phyloP scores from a whole-genome alignment of 2,113 vertebrate species.

The Chionomys nivalis region DNA sequence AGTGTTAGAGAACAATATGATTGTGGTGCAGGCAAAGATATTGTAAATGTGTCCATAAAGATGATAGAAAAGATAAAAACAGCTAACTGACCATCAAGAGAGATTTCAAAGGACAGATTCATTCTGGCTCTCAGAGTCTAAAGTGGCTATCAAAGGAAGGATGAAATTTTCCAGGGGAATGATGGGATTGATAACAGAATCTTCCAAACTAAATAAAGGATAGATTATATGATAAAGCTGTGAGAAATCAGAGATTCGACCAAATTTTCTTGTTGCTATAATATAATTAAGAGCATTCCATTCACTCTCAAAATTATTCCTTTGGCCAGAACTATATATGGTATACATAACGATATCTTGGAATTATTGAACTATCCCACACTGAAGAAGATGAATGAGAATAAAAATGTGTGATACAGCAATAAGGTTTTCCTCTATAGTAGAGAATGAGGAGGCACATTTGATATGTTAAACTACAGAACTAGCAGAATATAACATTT shows the following conservation, averaged over 20 bases:
- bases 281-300: background rate
- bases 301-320: background rate
- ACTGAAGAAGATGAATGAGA: background rate
- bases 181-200: background rate
- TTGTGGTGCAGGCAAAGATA: background rate
- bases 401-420: background rate
- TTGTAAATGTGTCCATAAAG: background rate
- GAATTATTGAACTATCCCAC: background rate
- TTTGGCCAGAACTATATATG: background rate
- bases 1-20: background rate
- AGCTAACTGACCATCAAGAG: background rate
- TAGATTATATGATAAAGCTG: background rate
- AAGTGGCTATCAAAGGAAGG: background rate
- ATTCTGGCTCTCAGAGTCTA: background rate
- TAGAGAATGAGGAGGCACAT: background rate
- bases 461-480: background rate
- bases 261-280: background rate
- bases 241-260: background rate
- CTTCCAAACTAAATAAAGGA: slow-evolving; percentile 7
- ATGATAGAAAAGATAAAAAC: background rate
- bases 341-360: background rate
- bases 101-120: background rate
- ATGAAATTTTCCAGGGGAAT: background rate
- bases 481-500: background rate
- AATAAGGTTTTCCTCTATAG: background rate